A percentile compares a stretch with the other conserved stretches of the same genome.
These are phyloP conservation scores for Anhinga rufa DNA, from an alignment of 2,113 vertebrate species.

Conservation along the genomic window DNA sequence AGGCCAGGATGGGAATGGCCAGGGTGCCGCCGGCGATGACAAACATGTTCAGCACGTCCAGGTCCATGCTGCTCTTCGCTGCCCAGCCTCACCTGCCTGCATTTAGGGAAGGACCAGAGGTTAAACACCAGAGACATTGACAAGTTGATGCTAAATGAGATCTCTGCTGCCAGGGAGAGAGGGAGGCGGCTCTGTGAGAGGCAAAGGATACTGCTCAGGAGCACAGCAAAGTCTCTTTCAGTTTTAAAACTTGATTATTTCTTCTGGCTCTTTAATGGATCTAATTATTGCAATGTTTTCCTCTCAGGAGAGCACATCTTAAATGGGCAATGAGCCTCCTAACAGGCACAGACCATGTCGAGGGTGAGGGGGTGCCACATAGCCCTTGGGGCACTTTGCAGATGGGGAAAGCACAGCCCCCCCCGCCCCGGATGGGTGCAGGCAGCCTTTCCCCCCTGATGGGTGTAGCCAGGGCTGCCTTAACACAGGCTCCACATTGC, in stretches of 20 bases:
- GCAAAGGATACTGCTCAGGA: neutral
- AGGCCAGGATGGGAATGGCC: slow-evolving; percentile 83
- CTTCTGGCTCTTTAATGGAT: neutral
- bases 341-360: accelerated
- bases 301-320: neutral
- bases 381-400: neutral
- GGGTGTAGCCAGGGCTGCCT: neutral
- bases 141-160: neutral
- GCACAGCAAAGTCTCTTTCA: neutral
- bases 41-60: slow-evolving; percentile 87
- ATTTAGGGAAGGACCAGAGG: neutral
- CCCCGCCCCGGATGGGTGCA: neutral
- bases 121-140: neutral
- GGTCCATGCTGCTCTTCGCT: slow-evolving; percentile 75
- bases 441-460: neutral
- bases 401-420: neutral
- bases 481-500: neutral
- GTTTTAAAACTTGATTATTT: neutral
- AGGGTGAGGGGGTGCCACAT: accelerated
- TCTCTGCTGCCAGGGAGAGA: neutral
- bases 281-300: neutral
- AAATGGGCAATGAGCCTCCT: neutral
- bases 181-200: neutral
- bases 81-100: neutral
- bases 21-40: slow-evolving; percentile 81